Evolutionary conservation across 2,113 vertebrate genomes (phyloP), one percentile per base, ranked within the genome.

Genomic region (Cygnus atratus): DNA sequence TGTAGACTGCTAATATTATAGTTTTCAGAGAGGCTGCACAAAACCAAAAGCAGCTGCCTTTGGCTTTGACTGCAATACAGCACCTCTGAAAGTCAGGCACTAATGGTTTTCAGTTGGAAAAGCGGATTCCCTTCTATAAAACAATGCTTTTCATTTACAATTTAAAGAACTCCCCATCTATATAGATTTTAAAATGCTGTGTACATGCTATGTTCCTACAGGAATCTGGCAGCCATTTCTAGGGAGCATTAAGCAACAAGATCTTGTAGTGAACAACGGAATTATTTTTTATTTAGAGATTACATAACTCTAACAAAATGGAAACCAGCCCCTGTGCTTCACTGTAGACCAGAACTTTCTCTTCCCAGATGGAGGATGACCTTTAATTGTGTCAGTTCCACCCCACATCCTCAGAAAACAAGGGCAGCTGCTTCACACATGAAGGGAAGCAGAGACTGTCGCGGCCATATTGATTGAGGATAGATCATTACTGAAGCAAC

Each of bases 211-310:
- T 13, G 0, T 94, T 91, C 6, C 0, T 68, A 71, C 75, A 80
- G 84, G 67, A 90, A 91, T 94, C 93, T 96, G 96, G 93, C 90
- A 93, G 93, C 63, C 92, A 94, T 91, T 96, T 94, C 95, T 94
- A 86, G 72, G n/a, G 81, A 91, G 46, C 75, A 83, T 94, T 95
- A 95, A 88, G 85, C 94, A 88, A 88, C 44, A 71, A 94, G 81
- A 91, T 83, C 95, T 90, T 96, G 93, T 95, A 95, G 90, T 59
- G 93, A 96, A 29, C 93, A 96, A 68, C 9, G 10, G 87, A 94
- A 96, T 88, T 95, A 93, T 96, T 96, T 96, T 96, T 95, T 95
- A 95, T 96, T 95, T 96, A 96, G 93, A 96, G 85, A 96, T 96
- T 95, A 96, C 94, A 95, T 96, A 97, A 96, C 93, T 97, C 91